phyloP scores from a whole-genome alignment of 53 echinoderm and acorn worm species.

The Paelopatides confundens region DNA sequence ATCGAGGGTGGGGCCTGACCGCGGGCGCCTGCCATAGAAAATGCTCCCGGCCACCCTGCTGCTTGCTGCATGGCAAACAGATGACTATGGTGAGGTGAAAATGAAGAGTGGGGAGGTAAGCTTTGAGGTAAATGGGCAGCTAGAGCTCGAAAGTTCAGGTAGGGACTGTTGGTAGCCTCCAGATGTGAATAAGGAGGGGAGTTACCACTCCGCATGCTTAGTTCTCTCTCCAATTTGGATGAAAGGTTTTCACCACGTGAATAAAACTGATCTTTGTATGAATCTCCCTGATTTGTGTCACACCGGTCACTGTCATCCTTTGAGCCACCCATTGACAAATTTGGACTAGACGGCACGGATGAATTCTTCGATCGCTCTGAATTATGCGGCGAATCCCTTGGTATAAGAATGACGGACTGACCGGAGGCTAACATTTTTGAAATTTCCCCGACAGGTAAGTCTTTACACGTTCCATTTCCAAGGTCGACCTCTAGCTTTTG shows the following conservation, averaged over 20 bases:
- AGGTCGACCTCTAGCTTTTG: slow-evolving; percentile 46
- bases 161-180: slow-evolving; percentile 39
- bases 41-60: slow-evolving; percentile 30
- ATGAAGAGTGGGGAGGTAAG: slow-evolving; percentile 78
- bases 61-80: slow-evolving; percentile 79
- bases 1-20: slow-evolving; percentile 67
- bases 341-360: slow-evolving; percentile 83
- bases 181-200: slow-evolving; percentile 48
- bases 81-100: slow-evolving; percentile 77
- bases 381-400: slow-evolving; percentile 59
- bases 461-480: slow-evolving; percentile 52
- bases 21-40: slow-evolving; percentile 50
- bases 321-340: slow-evolving; percentile 68
- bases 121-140: slow-evolving; percentile 78
- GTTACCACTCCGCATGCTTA: slow-evolving; percentile 41
- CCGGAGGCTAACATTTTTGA: slow-evolving; percentile 94
- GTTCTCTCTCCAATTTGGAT: slow-evolving; percentile 51
- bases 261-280: slow-evolving; percentile 52
- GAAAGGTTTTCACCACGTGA: slow-evolving; percentile 38
- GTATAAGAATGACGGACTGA: slow-evolving; percentile 96
- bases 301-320: slow-evolving; percentile 52
- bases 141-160: slow-evolving; percentile 67
- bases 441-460: slow-evolving; percentile 75
- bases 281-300: slow-evolving; percentile 74
- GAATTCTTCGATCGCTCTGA: slow-evolving; percentile 72